These are phyloP conservation scores for Harpagoxenus sublaevis DNA, from an alignment of 2,888 invertebrate species.

Conservation along the genomic window DNA sequence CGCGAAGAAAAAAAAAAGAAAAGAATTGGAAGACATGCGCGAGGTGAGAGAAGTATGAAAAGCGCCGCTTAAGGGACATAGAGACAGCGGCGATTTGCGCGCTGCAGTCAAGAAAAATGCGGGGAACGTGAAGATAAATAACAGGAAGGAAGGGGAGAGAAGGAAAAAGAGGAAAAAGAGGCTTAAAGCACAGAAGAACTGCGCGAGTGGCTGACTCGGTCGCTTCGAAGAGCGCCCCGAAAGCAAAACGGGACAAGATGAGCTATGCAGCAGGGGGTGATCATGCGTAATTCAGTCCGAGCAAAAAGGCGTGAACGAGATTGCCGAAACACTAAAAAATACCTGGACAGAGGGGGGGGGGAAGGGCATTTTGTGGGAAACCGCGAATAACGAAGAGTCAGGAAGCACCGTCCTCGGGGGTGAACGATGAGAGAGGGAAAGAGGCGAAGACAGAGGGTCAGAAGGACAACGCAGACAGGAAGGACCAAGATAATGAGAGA, in stretches of 20 bases:
- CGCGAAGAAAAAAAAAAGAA: slow-evolving; percentile 6
- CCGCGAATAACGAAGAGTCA: background rate
- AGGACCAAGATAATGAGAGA: slow-evolving; percentile 19
- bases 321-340: slow-evolving; percentile 34
- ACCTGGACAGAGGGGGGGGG: background rate
- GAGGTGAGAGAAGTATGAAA: background rate
- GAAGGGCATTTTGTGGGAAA: background rate
- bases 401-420: slow-evolving; percentile 1
- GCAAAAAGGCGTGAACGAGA: slow-evolving; percentile 28
- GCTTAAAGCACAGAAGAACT: slow-evolving; percentile 45
- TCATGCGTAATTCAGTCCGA: slow-evolving; percentile 1
- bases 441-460: slow-evolving; percentile 35
- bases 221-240: background rate
- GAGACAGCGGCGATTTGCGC: background rate
- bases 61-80: slow-evolving; percentile 10
- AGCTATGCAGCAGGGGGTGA: background rate
- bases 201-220: background rate
- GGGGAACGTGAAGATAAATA: slow-evolving; percentile 5
- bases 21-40: slow-evolving; percentile 24
- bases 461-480: slow-evolving; percentile 42
- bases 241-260: background rate
- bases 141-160: slow-evolving; percentile 32
- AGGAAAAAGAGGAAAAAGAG: slow-evolving; percentile 10
- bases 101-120: background rate
- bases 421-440: slow-evolving; percentile 6